Base-by-base conservation (phyloP, 2,888 invertebrate genomes). In the Cephus sareptanus region DNA sequence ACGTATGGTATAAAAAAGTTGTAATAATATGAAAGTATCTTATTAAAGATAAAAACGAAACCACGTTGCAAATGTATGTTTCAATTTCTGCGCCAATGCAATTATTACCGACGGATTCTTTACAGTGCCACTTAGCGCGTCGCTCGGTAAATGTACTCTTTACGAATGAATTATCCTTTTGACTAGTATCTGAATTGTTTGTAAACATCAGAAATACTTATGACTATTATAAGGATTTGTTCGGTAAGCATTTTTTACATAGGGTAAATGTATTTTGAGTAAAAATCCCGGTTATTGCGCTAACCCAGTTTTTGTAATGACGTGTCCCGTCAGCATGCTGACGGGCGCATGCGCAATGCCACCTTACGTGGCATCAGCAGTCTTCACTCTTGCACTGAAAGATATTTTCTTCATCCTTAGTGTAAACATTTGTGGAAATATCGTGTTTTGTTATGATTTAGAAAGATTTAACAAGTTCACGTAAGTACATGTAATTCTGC, bases 351-450 rank as follows among this genome's bases (percentile, higher is more conserved):
- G 94, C 93, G 93, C 92, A 91, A 86, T 92, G 87, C 89, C 88
- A 90, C 93, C 93, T 94, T 94, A 94, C 94, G 94, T 94, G 94
- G 94, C 94, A 94, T 89, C 87, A 85, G 87, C 87, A 87, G 86
- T 84, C 87, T 85, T 87, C 83, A 82, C 83, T 87, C 83, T 87
- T 86, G 84, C 85, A 87, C 84, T 83, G 83, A 84, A 85, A 83
- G 83, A 86, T 79, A 85, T 87, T 86, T 85, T 86, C 84, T 86
- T 84, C 84, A 34, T 88, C 87, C 87, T 85, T 82, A 83, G 84
- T 86, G 85, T 88, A 88, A 89, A 89, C 87, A 87, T 87, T 89
- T 87, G 82, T 85, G 82, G 83, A 83, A 83, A 85, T 83, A 85
- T 84, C 82, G 34, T 75, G 80, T 84, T 87, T 88, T 89, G 89